phyloP scores from a whole-genome alignment of 2,113 vertebrate species.

The Zosterops borbonicus region DNA sequence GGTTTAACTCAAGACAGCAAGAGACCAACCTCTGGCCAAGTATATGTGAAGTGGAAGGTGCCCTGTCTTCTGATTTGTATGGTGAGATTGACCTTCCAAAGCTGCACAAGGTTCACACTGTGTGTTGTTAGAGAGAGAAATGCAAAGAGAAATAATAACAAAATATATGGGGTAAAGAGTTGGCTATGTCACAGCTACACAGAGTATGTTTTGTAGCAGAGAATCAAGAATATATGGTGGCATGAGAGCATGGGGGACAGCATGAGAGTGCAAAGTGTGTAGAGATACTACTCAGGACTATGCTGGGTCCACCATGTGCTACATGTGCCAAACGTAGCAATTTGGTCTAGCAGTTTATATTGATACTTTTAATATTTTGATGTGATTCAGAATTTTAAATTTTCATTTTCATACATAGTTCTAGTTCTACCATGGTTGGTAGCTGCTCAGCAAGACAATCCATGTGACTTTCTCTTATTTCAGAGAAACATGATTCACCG shows the following conservation, averaged over 20 bases:
- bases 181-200: not conserved
- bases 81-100: not conserved
- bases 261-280: not conserved
- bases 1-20: not conserved
- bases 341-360: not conserved
- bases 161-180: not conserved
- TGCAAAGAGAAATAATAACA: not conserved
- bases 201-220: not conserved
- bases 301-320: not conserved
- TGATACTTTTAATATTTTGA: not conserved
- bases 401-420: not conserved
- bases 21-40: not conserved
- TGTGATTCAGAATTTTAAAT: not conserved
- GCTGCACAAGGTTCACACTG: not conserved
- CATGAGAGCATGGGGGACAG: not conserved
- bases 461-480: not conserved
- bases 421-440: not conserved
- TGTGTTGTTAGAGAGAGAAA: not conserved
- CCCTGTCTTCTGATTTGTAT: not conserved
- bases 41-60: not conserved
- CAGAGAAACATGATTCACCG: not conserved
- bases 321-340: not conserved
- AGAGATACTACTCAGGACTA: not conserved
- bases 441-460: not conserved
- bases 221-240: not conserved